Evolutionary conservation across 2,113 vertebrate genomes (phyloP), one percentile per base, ranked within the genome.

Genomic region (Serinus canaria): DNA sequence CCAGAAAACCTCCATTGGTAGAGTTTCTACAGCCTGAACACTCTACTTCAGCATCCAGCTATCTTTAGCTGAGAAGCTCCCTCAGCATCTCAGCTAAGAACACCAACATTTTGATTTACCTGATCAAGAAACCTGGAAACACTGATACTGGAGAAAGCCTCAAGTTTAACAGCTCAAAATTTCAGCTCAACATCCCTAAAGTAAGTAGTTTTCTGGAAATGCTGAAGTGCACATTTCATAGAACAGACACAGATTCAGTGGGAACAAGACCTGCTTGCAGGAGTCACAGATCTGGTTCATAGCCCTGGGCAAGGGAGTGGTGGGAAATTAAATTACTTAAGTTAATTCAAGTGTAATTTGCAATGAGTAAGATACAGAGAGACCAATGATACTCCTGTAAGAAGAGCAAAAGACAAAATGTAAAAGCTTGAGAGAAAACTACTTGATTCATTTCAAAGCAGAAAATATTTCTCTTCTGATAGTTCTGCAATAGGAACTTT

Each of bases 401-500:
- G 58, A 88, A 73, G 62, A 90, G 59, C 35, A 86, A 70, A 75
- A 66, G 13, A 30, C 27, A 66, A 62, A 77, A 83, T 70, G 86
- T 85, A 95, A 83, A 94, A 94, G 30, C 63, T 50, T 69, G 28
- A 82, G 33, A 37, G 33, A 50, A 95, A 95, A 43, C 49, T 68
- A 87, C 49, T 76, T 76, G 91, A 87, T 92, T 89, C 72, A 94
- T 91, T 95, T 89, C 58, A 87, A 60, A 87, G 50, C 41, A 83
- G 59, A 79, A 95, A 86, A 77, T 90, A 92, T 80, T 95, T 88
- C 58, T 90, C 88, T 91, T 88, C 59, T 50, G 62, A 79, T 62
- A 85, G 39, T 44, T 92, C 50, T 70, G 50, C 68, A 94, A 47
- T 2, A 88, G 64, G 67, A 83, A 88, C 79, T 90, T 95, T 62